Evolutionary conservation across 2,113 vertebrate genomes (phyloP).

Genomic region (Labeo catla): DNA sequence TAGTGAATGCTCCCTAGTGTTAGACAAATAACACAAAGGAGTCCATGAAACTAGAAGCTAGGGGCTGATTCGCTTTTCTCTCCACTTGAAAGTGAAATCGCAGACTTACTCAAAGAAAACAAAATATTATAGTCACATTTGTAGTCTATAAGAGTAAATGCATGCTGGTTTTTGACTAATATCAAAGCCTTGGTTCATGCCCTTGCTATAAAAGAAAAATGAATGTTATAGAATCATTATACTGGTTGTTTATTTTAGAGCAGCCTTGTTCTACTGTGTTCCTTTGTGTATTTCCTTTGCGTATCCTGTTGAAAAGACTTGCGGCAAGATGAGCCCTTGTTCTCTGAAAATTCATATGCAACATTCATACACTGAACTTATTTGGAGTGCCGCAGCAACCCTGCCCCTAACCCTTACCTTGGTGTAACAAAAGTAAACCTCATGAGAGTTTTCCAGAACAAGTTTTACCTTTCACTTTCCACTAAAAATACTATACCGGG

Average conservation of each 20-base stretch:
- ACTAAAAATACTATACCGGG: not conserved
- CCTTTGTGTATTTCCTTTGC: slow-evolving; percentile 12
- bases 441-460: not conserved
- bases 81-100: slow-evolving; percentile 51
- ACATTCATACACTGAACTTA: not conserved
- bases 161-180: slow-evolving; percentile 46
- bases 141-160: slow-evolving; percentile 31
- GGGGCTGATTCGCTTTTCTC: slow-evolving; percentile 58
- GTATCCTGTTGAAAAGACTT: slow-evolving; percentile 8
- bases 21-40: slow-evolving; percentile 66
- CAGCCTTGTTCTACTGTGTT: not conserved
- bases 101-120: slow-evolving; percentile 23
- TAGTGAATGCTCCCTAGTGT: slow-evolving; percentile 66
- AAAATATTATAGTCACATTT: slow-evolving; percentile 47
- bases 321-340: not conserved
- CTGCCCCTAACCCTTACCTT: not conserved
- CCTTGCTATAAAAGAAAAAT: slow-evolving; percentile 26
- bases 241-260: slow-evolving; percentile 24
- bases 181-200: slow-evolving; percentile 57
- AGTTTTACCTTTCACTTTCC: not conserved
- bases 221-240: slow-evolving; percentile 1
- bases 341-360: not conserved
- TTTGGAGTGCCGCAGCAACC: not conserved
- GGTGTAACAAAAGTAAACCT: not conserved
- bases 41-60: slow-evolving; percentile 64